Percentiles rank a stretch among this genome's conserved stretches.
Conservation (phyloP, 37 sponge, comb jelly and placozoan species). For the Hexactinellida sp. region DNA sequence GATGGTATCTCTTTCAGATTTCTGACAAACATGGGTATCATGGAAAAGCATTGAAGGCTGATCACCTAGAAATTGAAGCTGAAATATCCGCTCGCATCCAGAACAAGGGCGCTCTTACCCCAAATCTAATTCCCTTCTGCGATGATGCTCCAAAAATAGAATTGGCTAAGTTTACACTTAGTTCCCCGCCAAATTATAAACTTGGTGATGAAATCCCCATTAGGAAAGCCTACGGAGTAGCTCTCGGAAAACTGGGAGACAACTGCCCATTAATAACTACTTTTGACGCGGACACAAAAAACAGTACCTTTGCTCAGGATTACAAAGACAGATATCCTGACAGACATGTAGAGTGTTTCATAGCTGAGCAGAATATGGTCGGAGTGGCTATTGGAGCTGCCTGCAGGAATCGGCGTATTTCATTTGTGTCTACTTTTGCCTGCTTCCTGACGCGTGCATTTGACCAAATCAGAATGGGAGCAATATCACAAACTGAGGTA, state of each 20-base stretch:
- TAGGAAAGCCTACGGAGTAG: conserved; percentile 78
- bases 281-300: conserved; percentile 97
- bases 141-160: conserved; percentile 70
- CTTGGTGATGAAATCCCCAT: conserved; percentile 74
- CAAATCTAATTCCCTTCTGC: conserved; percentile 29
- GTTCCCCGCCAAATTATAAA: conserved; percentile 70
- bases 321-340: conserved; percentile 90
- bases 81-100: conserved; percentile 23
- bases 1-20: conserved; percentile 15
- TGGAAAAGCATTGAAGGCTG: conserved; percentile 5
- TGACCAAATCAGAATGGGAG: conserved; percentile 98
- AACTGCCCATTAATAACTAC: conserved; percentile 40
- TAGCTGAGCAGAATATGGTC: conserved; percentile 95
- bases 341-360: conserved; percentile 89
- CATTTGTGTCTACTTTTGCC: conserved; percentile 87
- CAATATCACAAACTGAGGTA: conserved; percentile 84
- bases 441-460: conserved; percentile 93
- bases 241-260: conserved; percentile 80
- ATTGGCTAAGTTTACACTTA: conserved; percentile 31
- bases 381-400: conserved; percentile 87
- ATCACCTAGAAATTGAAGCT: background rate
- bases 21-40: conserved; percentile 29
- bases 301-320: conserved; percentile 90
- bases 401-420: conserved; percentile 63
- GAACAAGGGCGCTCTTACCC: conserved; percentile 48